Conservation (phyloP, 30 jellyfish, hydroid and myxozoan genomes). For the Cassiopea andromeda region DNA sequence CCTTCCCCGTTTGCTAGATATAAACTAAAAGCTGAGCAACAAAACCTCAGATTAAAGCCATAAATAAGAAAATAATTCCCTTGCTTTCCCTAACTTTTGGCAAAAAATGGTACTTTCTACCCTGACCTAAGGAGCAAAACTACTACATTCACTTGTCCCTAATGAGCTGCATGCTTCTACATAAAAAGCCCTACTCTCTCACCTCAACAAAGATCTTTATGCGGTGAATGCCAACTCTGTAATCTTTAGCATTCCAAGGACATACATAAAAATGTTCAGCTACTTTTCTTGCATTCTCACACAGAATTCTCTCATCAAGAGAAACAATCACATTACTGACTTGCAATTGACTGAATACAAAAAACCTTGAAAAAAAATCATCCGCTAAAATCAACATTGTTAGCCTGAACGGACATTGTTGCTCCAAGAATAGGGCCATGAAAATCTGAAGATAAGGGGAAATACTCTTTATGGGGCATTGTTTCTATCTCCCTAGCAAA, state of each 20-base stretch:
- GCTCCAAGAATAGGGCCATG: neutral
- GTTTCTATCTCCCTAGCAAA: too few species aligned
- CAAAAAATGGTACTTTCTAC: neutral
- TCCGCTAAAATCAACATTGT: neutral
- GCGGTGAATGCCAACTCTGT: conserved; percentile 57
- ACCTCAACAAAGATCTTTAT: conserved; percentile 59
- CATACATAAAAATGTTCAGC: conserved; percentile 70
- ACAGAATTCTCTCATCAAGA: conserved; percentile 55
- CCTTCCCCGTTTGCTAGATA: too few species aligned
- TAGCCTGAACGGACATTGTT: neutral
- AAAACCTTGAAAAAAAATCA: conserved; percentile 64
- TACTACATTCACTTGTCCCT: neutral
- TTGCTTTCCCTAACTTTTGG: neutral
- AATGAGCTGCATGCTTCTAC: neutral
- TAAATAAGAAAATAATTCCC: neutral
- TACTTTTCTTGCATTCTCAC: conserved; percentile 57
- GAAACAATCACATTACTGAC: conserved; percentile 25
- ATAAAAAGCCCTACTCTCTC: neutral
- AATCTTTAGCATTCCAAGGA: conserved; percentile 79
- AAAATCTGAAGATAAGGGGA: neutral
- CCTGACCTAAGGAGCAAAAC: neutral
- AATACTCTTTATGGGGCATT: neutral
- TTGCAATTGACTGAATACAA: conserved; percentile 35
- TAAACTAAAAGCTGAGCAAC: too few species aligned
- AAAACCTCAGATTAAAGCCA: neutral